Percentiles rank a stretch among this genome's conserved stretches.
phyloP scores from a whole-genome alignment of 2,113 vertebrate genomes.

The Cephalopholis sonnerati region DNA sequence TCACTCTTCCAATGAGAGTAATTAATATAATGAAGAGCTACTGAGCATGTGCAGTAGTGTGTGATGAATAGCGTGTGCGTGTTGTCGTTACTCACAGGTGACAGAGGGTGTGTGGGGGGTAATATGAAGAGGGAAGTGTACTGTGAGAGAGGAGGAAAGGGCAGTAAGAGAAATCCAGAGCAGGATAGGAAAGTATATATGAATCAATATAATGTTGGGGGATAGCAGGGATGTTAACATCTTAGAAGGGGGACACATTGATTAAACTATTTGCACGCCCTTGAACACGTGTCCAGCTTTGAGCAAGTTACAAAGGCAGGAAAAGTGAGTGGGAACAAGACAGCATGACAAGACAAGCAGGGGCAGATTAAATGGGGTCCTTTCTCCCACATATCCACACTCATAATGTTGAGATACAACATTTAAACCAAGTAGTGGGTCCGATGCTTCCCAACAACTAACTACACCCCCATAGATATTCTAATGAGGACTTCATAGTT shows the following conservation, averaged over 20 bases:
- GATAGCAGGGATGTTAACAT: neutral
- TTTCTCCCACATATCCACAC: conserved; percentile 29
- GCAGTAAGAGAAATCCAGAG: conserved; percentile 34
- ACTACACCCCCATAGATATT: conserved; percentile 40
- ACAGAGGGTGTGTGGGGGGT: conserved; percentile 74
- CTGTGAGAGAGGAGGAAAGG: conserved; percentile 21
- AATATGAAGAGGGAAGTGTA: conserved; percentile 31
- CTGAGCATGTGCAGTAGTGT: conserved; percentile 84
- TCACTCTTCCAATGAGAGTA: conserved; percentile 96
- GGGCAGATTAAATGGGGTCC: neutral
- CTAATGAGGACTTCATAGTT: conserved; percentile 64
- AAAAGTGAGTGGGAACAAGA: conserved; percentile 21
- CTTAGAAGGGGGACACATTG: neutral
- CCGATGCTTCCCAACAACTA: conserved; percentile 48
- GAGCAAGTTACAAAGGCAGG: neutral
- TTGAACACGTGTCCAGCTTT: neutral
- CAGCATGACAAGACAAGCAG: neutral
- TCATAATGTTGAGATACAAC: conserved; percentile 30
- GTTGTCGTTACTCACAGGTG: conserved; percentile 88
- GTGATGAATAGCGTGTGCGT: conserved; percentile 81
- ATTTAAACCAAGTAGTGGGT: conserved; percentile 45
- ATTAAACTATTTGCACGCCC: neutral
- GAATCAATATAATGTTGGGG: conserved; percentile 8
- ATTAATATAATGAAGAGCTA: conserved; percentile 93
- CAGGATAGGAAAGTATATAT: conserved; percentile 20